Percentiles rank a stretch among this genome's conserved stretches.
Evolutionary conservation across 2,797 vertebrate species (phyloP).

Genomic region (Erpetoichthys calabaricus): DNA sequence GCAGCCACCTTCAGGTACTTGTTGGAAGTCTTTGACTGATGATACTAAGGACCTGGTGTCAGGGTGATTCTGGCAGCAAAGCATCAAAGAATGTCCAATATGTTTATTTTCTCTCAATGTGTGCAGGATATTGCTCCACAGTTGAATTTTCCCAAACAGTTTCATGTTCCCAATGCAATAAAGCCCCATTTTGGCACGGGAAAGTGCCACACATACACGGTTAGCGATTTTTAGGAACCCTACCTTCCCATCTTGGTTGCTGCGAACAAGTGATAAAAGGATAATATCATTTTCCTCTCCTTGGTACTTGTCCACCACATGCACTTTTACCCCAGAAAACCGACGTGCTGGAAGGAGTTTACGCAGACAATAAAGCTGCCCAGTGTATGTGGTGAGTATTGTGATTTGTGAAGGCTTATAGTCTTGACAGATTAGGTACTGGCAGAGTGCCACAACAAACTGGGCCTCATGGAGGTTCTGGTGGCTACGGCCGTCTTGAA

Average conservation of each 20-base stretch:
- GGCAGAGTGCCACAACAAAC: constrained; percentile 76
- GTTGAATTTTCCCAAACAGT: constrained; percentile 61
- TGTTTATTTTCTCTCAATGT: constrained; percentile 54
- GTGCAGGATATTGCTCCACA: constrained; percentile 76
- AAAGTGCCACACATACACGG: constrained; percentile 81
- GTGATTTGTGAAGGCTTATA: constrained; percentile 82
- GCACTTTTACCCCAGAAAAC: constrained; percentile 74
- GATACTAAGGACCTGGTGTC: constrained; percentile 46
- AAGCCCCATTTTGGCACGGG: constrained; percentile 83
- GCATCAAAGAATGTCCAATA: constrained; percentile 48
- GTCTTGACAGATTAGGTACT: constrained; percentile 68
- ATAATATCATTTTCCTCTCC: constrained; percentile 94
- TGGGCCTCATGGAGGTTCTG: constrained; percentile 71
- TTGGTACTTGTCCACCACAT: constrained; percentile 92
- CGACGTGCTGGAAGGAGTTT: constrained; percentile 57
- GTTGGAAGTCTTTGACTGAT: constrained; percentile 53
- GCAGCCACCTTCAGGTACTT: constrained; percentile 82
- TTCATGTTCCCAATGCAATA: constrained; percentile 74
- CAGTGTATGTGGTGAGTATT: constrained; percentile 84
- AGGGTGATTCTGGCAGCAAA: constrained; percentile 85
- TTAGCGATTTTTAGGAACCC: constrained; percentile 84
- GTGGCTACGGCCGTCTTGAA: constrained; percentile 76
- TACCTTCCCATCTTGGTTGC: constrained; percentile 58
- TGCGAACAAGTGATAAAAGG: constrained; percentile 79
- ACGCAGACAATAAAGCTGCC: constrained; percentile 74